Evolutionary conservation across 2,113 vertebrate genomes (phyloP).

Genomic region (Chlamydotis undulata): DNA sequence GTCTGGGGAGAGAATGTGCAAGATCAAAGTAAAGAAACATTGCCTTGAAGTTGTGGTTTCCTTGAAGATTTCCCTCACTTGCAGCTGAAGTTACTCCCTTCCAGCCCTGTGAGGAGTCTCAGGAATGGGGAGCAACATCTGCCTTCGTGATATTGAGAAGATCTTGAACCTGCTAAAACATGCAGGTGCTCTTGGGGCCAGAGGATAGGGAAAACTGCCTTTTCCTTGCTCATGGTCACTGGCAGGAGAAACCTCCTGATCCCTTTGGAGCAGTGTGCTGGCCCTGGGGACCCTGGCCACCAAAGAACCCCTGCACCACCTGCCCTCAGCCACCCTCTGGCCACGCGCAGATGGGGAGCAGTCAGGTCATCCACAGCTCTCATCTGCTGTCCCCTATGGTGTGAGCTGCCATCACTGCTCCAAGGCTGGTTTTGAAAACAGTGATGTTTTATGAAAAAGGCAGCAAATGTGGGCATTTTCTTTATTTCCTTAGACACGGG

Average conservation of each 20-base stretch:
- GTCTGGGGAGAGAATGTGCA: not conserved
- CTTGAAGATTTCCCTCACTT: not conserved
- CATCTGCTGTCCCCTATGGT: not conserved
- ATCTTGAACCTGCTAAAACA: not conserved
- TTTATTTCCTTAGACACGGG: not conserved
- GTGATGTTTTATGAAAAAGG: not conserved
- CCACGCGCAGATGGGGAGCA: fast-evolving
- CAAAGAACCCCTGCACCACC: not conserved
- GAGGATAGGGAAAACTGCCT: not conserved
- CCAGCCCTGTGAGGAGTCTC: not conserved
- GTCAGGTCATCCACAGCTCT: not conserved
- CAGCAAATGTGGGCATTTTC: not conserved
- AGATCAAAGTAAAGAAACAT: slow-evolving; percentile 15
- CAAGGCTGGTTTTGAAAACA: not conserved
- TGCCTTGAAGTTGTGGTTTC: not conserved
- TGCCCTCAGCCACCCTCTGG: not conserved
- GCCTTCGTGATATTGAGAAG: fast-evolving
- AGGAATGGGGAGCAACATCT: not conserved
- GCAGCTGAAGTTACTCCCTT: not conserved
- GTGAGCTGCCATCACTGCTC: not conserved
- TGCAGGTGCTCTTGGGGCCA: not conserved
- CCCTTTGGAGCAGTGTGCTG: not conserved
- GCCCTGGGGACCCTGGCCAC: not conserved
- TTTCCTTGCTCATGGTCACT: not conserved
- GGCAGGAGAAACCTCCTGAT: not conserved